These are phyloP conservation scores for Eubasilissa regina DNA, from an alignment of 1,140 invertebrate genomes.

Conservation along the genomic window DNA sequence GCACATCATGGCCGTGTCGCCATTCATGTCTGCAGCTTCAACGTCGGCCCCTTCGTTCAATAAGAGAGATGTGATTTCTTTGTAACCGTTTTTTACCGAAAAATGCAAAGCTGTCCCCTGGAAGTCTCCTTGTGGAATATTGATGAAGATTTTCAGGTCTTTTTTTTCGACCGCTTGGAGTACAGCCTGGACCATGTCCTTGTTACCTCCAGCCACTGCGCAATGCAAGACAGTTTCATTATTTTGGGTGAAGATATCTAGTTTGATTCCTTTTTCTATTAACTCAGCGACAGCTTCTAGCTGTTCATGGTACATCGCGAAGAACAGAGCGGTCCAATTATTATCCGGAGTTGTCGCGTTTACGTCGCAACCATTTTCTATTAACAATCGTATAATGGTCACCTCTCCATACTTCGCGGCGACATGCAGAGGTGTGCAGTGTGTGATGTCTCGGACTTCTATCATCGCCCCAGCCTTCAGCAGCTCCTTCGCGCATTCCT, in stretches of 20 bases:
- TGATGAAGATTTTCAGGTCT: background rate
- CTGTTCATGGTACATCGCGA: background rate
- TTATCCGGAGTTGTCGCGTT: background rate
- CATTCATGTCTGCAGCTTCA: background rate
- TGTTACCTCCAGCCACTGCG: background rate
- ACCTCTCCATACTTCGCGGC: background rate
- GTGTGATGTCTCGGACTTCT: background rate
- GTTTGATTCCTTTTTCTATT: constrained; percentile 3
- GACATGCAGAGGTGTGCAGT: background rate
- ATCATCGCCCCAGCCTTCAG: background rate
- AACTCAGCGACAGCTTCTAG: background rate
- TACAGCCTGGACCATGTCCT: background rate
- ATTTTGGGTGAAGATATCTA: background rate
- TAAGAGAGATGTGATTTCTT: background rate
- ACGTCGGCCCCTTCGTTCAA: background rate
- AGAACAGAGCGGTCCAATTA: background rate
- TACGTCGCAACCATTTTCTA: background rate
- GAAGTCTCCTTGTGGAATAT: background rate
- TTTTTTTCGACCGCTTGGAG: background rate
- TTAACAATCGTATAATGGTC: background rate
- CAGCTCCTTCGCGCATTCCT: background rate
- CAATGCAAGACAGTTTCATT: constrained; percentile 6
- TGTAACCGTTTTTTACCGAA: background rate
- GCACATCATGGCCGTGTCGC: background rate
- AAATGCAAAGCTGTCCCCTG: background rate